phyloP scores from a whole-genome alignment of 2,113 vertebrate genomes.

The Dicaeum eximium region DNA sequence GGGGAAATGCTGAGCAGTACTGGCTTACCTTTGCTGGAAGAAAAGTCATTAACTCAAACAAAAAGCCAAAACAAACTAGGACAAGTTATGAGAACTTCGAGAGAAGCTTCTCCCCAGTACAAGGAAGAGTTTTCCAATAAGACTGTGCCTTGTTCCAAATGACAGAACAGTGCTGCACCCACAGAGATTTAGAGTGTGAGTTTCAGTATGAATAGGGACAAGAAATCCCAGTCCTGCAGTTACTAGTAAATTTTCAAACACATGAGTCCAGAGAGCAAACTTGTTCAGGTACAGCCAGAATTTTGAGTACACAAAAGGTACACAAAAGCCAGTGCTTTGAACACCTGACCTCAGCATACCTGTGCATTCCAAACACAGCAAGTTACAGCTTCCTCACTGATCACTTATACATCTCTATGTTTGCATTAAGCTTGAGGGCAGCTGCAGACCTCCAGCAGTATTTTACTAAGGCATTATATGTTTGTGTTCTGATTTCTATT shows the following conservation, averaged over 20 bases:
- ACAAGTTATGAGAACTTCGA: neutral
- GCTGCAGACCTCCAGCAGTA: neutral
- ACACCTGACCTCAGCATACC: neutral
- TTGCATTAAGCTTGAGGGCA: neutral
- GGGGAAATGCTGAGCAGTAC: neutral
- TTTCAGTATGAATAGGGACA: neutral
- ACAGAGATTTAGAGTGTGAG: neutral
- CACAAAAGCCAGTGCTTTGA: neutral
- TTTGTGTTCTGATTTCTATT: neutral
- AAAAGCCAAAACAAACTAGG: neutral
- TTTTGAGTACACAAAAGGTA: neutral
- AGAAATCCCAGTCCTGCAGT: neutral
- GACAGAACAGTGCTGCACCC: neutral
- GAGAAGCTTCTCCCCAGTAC: neutral
- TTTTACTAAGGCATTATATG: neutral
- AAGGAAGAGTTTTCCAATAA: neutral
- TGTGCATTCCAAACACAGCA: neutral
- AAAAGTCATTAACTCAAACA: neutral
- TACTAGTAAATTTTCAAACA: neutral
- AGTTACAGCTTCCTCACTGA: slow-evolving; percentile 9
- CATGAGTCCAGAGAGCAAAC: neutral
- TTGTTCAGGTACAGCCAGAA: neutral
- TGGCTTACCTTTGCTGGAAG: neutral
- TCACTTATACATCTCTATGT: neutral
- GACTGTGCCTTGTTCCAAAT: neutral